A percentile compares a stretch with the other conserved stretches of the same genome.
Evolutionary conservation across 2,888 invertebrate genomes (phyloP).

Genomic region (Bombylius discolor): DNA sequence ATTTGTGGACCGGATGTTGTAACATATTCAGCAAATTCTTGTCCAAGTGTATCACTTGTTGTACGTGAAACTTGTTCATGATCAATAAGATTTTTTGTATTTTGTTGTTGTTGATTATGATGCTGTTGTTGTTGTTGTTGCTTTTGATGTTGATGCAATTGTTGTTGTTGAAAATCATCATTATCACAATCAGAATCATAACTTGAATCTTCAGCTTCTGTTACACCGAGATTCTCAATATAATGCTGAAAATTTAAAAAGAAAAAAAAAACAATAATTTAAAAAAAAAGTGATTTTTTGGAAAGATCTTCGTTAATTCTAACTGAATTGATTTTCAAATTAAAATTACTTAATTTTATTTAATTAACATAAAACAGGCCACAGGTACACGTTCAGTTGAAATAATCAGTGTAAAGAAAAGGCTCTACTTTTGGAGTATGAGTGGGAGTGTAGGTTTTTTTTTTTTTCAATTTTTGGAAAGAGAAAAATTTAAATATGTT

Average conservation of each 20-base stretch:
- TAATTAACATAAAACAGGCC: no score
- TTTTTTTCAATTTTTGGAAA: no score
- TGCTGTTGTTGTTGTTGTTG: background rate
- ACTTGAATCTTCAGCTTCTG: constrained; percentile 57
- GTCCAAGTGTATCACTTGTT: constrained; percentile 70
- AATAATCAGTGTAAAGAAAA: no score
- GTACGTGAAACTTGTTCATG: constrained; percentile 72
- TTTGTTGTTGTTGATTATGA: constrained; percentile 20
- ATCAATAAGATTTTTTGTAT: constrained; percentile 15
- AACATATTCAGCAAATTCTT: constrained; percentile 75
- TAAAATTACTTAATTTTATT: no score
- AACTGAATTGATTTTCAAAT: no score
- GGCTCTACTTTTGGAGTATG: no score
- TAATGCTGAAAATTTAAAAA: constrained; percentile 1
- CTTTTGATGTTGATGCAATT: background rate
- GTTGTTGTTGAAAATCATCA: constrained; percentile 10
- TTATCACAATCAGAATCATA: constrained; percentile 74
- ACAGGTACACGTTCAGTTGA: no score
- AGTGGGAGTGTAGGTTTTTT: no score
- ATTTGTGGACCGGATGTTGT: background rate
- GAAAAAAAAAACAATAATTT: background rate
- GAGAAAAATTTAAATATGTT: no score
- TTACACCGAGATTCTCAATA: constrained; percentile 4
- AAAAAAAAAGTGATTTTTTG: background rate
- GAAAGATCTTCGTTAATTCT: no score